phyloP scores from a whole-genome alignment of 2,113 vertebrate genomes.

The Plotosus lineatus region DNA sequence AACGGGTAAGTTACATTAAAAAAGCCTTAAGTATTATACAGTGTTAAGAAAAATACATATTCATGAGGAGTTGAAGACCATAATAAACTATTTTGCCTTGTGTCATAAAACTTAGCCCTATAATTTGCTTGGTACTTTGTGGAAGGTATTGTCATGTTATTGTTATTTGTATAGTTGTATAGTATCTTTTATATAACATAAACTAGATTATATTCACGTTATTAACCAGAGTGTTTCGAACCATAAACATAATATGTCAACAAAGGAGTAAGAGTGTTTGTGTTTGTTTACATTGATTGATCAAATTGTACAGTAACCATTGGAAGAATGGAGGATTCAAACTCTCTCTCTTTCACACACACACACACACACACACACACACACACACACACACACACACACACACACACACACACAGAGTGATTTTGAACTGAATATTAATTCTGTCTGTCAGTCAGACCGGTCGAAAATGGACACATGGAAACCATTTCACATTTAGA shows the following conservation, averaged over 20 bases:
- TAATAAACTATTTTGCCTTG: constrained; percentile 3
- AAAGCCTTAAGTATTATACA: constrained; percentile 15
- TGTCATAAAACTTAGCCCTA: constrained; percentile 36
- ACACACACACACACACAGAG: constrained; percentile 6
- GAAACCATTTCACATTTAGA: constrained; percentile 28
- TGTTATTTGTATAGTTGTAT: constrained; percentile 71
- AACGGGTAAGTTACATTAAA: neutral
- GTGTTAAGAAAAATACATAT: constrained; percentile 25
- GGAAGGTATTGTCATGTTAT: constrained; percentile 41
- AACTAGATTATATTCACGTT: constrained; percentile 67
- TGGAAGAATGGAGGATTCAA: constrained; percentile 5
- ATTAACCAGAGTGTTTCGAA: constrained; percentile 68
- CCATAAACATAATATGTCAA: constrained; percentile 62
- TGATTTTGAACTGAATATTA: constrained; percentile 10
- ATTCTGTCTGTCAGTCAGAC: constrained; percentile 14
- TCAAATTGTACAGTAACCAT: constrained; percentile 41
- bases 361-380: constrained; percentile 28
- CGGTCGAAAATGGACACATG: neutral
- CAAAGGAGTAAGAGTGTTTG: constrained; percentile 56
- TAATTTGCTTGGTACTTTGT: constrained; percentile 62
- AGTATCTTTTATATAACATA: constrained; percentile 68
- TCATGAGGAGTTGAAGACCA: constrained; percentile 17
- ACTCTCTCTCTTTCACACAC: constrained; percentile 29
- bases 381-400: constrained; percentile 15
- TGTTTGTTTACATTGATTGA: constrained; percentile 57